These are phyloP conservation scores for Odontocolon sp. DNA, from an alignment of 2,888 invertebrate genomes.

Conservation along the genomic window DNA sequence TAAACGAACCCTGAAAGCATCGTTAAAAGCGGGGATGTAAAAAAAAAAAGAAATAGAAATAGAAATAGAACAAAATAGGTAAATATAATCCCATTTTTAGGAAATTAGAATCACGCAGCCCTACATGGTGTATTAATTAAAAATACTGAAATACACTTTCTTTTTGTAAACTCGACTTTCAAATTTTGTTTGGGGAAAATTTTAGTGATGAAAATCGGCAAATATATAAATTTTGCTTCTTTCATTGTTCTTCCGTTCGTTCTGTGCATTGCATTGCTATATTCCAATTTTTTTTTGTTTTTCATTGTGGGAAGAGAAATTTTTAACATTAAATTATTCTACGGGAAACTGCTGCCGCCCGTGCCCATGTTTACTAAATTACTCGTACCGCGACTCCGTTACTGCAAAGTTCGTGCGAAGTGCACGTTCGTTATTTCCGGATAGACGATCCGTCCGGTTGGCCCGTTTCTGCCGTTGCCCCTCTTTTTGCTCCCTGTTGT, in stretches of 20 bases:
- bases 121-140: not conserved
- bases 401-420: not conserved
- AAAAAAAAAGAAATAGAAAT: conserved; percentile 13
- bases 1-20: not conserved
- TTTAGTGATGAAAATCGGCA: too few species aligned
- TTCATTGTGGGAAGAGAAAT: not conserved
- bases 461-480: not conserved
- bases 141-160: not conserved
- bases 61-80: not conserved
- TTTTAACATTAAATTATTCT: conserved; percentile 31
- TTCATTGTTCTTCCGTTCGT: too few species aligned
- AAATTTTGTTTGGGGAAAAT: too few species aligned
- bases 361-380: conserved; percentile 36
- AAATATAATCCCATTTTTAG: not conserved
- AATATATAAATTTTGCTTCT: too few species aligned
- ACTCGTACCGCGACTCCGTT: conserved; percentile 16
- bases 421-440: conserved; percentile 43
- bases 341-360: conserved; percentile 3
- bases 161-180: not conserved
- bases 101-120: not conserved
- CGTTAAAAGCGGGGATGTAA: conserved; percentile 9
- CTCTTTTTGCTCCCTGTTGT: not conserved
- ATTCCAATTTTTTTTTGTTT: not conserved
- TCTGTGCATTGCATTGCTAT: too few species aligned
- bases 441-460: conserved; percentile 28